phyloP scores from a whole-genome alignment of 2,888 invertebrate genomes.

The Lithophane socia region DNA sequence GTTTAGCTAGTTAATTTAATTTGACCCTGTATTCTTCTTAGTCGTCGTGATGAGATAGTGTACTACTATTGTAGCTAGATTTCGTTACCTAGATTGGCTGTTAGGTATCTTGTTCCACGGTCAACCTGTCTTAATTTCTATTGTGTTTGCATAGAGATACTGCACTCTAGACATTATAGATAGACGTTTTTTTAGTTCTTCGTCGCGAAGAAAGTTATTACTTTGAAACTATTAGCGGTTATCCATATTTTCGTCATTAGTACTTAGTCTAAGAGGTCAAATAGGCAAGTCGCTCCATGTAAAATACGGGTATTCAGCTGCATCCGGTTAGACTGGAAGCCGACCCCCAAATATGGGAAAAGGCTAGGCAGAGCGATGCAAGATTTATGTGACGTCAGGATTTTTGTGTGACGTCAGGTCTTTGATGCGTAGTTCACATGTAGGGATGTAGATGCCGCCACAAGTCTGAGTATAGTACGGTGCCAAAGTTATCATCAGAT shows the following conservation, averaged over 20 bases:
- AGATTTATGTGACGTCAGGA: too few species aligned
- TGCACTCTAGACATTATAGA: neutral
- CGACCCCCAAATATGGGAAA: too few species aligned
- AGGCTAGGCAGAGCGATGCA: too few species aligned
- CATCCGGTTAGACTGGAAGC: too few species aligned
- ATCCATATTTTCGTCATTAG: neutral
- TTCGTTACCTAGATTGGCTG: neutral
- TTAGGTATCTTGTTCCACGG: constrained; percentile 1
- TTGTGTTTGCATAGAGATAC: neutral
- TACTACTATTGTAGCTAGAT: neutral
- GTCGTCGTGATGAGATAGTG: neutral
- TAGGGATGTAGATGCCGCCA: too few species aligned
- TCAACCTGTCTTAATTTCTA: neutral
- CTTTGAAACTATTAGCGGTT: neutral
- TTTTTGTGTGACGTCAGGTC: too few species aligned
- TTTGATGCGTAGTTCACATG: too few species aligned
- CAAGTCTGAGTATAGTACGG: too few species aligned
- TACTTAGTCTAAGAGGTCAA: too few species aligned
- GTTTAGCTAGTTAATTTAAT: too few species aligned
- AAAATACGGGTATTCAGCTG: too few species aligned
- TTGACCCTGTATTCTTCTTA: neutral
- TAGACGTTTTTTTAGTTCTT: neutral
- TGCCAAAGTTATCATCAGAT: neutral
- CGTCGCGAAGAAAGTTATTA: neutral
- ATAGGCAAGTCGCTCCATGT: too few species aligned